Evolutionary conservation across 1,140 invertebrate species (phyloP).

Genomic region (Reticulitermes speratus): DNA sequence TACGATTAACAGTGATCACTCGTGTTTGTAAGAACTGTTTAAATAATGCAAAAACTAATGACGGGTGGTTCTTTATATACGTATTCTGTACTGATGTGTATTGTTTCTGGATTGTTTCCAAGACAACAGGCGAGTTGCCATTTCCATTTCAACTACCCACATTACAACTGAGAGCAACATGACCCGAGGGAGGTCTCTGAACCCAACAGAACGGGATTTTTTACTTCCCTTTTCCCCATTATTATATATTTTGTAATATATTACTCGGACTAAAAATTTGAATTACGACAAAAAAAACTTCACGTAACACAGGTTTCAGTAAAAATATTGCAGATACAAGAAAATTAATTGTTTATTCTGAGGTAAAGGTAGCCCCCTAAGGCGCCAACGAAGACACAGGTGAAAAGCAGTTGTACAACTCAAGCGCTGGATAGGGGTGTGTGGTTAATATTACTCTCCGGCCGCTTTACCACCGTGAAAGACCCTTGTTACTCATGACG

Average conservation of each 20-base stretch:
- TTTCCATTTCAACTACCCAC: slow-evolving; percentile 6
- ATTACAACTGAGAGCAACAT: neutral
- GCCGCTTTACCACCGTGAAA: too few relatives aligned
- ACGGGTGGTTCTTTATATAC: neutral
- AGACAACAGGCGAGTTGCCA: neutral
- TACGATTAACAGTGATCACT: neutral
- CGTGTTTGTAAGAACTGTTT: neutral
- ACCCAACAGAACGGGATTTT: neutral
- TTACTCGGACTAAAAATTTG: too few relatives aligned
- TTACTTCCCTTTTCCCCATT: neutral
- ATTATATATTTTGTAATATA: neutral
- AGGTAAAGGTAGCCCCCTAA: too few relatives aligned
- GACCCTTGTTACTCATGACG: too few relatives aligned
- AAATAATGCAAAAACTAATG: neutral
- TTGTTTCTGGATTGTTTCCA: neutral
- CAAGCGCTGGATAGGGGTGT: too few relatives aligned
- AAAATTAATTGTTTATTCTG: too few relatives aligned
- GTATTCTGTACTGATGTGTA: neutral
- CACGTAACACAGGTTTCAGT: too few relatives aligned
- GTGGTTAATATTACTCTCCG: too few relatives aligned
- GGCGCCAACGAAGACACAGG: too few relatives aligned
- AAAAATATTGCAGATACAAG: too few relatives aligned
- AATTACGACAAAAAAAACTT: too few relatives aligned
- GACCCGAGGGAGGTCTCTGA: neutral
- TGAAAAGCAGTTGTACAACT: too few relatives aligned